Conservation (phyloP, 2,113 vertebrate species). For the Petroica traversi region DNA sequence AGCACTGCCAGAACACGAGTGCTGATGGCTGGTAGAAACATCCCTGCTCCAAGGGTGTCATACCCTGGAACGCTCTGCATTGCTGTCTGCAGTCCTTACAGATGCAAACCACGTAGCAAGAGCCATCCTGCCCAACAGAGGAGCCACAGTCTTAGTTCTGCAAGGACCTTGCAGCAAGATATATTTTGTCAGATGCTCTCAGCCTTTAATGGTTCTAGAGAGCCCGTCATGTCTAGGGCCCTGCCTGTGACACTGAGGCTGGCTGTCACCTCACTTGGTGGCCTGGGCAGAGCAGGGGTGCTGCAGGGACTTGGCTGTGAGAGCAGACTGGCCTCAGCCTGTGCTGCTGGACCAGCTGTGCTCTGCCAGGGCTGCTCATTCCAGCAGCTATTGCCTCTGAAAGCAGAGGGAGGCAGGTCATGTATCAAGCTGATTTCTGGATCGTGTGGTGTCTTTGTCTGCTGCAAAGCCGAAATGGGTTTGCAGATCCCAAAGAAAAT, state of each 20-base stretch:
- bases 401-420: neutral
- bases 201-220: neutral
- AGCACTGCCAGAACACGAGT: neutral
- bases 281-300: neutral
- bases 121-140: neutral
- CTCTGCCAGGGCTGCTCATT: neutral
- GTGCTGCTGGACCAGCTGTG: neutral
- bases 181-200: neutral
- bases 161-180: neutral
- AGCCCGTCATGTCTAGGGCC: rapidly evolving
- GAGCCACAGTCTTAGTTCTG: neutral
- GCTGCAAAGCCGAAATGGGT: neutral
- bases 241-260: neutral
- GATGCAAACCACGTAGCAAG: neutral
- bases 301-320: rapidly evolving
- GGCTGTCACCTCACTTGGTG: neutral
- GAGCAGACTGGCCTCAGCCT: neutral
- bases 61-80: neutral
- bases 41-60: neutral
- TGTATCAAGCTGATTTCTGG: neutral
- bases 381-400: neutral
- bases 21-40: neutral
- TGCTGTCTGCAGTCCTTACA: neutral
- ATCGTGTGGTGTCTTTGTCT: neutral
- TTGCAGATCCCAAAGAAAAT: neutral